phyloP scores from a whole-genome alignment of 1,140 invertebrate genomes.

The Frieseomelitta varia region DNA sequence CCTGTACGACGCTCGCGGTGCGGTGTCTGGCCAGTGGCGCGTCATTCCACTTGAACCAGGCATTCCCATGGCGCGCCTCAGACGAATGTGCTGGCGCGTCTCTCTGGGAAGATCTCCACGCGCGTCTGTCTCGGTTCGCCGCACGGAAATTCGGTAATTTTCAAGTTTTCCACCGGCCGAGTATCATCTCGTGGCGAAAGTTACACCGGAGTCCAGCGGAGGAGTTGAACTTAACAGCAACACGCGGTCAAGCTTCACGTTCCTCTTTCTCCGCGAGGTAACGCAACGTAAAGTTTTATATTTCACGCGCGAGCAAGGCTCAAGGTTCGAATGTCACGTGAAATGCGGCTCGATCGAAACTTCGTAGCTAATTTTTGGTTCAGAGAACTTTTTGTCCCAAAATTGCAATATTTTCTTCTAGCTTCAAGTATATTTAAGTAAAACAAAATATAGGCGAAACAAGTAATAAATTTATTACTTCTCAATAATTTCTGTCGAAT shows the following conservation, averaged over 20 bases:
- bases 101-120: not conserved
- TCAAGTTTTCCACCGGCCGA: not conserved
- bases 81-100: not conserved
- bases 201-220: slow-evolving; percentile 26
- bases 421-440: no score
- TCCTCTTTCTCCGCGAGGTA: not conserved
- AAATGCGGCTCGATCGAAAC: not conserved
- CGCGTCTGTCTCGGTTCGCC: not conserved
- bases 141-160: slow-evolving; percentile 9
- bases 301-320: slow-evolving; percentile 2
- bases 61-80: not conserved
- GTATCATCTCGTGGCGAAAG: not conserved
- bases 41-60: slow-evolving; percentile 3
- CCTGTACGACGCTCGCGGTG: no score
- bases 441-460: no score
- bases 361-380: no score
- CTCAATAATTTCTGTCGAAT: no score
- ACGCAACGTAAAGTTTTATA: slow-evolving; percentile 2
- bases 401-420: no score
- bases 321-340: slow-evolving; percentile 6
- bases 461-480: no score
- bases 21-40: not conserved
- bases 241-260: slow-evolving; percentile 28
- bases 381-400: no score
- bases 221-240: slow-evolving; percentile 1